These are phyloP conservation scores for Lepus europaeus DNA, from an alignment of 2,113 vertebrate genomes.

Conservation along the genomic window DNA sequence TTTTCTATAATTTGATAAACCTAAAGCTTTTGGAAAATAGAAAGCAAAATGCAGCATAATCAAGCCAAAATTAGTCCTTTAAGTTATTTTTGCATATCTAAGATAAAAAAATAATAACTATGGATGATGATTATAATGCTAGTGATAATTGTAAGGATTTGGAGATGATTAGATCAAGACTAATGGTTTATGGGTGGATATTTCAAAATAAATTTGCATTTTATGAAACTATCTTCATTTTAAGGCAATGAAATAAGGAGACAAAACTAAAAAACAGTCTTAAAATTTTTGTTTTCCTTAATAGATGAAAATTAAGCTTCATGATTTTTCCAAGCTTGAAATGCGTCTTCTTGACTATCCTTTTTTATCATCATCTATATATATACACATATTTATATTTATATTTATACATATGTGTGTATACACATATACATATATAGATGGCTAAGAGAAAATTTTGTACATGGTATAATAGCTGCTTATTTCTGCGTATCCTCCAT, in stretches of 20 bases:
- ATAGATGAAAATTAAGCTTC: constrained; percentile 71
- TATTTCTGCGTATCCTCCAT: neutral
- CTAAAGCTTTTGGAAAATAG: neutral
- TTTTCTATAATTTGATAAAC: constrained; percentile 53
- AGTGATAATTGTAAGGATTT: constrained; percentile 56
- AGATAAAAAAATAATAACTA: constrained; percentile 71
- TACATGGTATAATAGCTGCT: neutral
- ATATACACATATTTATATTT: neutral
- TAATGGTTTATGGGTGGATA: constrained; percentile 62
- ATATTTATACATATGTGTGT: too few relatives aligned
- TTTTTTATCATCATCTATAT: constrained; percentile 45
- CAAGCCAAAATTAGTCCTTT: constrained; percentile 56
- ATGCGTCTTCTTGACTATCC: constrained; percentile 70
- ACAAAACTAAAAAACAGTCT: constrained; percentile 65
- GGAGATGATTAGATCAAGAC: constrained; percentile 66
- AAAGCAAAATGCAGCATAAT: neutral
- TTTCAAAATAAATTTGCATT: constrained; percentile 52
- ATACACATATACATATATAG: neutral
- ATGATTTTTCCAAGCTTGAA: constrained; percentile 67
- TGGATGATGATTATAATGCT: constrained; percentile 47
- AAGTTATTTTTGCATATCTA: constrained; percentile 74
- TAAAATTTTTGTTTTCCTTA: constrained; percentile 74
- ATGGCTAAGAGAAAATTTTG: neutral
- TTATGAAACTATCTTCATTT: constrained; percentile 62
- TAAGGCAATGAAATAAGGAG: constrained; percentile 54